Evolutionary conservation across 2,113 vertebrate genomes (phyloP), one percentile per base, ranked within the genome.

Genomic region (Circaetus gallicus): DNA sequence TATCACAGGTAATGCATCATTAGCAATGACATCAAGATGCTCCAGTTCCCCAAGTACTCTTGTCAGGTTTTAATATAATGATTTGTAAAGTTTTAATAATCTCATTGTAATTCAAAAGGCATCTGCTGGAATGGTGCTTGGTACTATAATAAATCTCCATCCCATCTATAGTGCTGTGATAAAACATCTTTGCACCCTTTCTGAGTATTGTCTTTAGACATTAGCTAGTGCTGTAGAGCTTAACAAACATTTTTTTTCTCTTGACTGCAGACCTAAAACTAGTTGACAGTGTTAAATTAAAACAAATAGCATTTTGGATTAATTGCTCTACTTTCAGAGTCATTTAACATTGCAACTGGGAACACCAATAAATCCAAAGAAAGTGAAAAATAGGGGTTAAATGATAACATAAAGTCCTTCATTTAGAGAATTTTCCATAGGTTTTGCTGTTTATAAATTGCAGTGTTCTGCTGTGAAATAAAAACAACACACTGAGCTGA

Each of bases 11-110:
- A 69, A 96, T 97, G 95, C 92, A 96, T 97, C 98, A 97, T 96
- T 98, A 98, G 96, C 97, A 87, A 20, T 95, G 97, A 95, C 96
- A 98, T 95, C 90, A 80, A 89, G 96, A 96, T 89, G 86, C 82
- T 97, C 82, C 25, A 13, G 94, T 96, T 97, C 97, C 93, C 93
- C 74, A 98, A 96, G 95, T 96, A 95, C 86, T 96, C 95, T 95
- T 97, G 97, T 97, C 94, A 97, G 70, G 79, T 91, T 96, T 94
- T 97, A 97, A 94, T 97, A 91, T 95, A 97, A 97, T 98, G 97
- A 98, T 98, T 98, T 98, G 97, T 96, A 97, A 97, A 97, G 97
- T 98, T 98, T 98, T 98, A 98, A 98, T 98, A 96, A 97, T 98
- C 97, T 98, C 96, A 98, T 98, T 98, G 95, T 97, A 96, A 98